Percentiles rank a stretch among this genome's conserved stretches.
These are phyloP conservation scores for Gymnopithys bicolor DNA, from an alignment of 2,797 vertebrate genomes.

Conservation along the genomic window DNA sequence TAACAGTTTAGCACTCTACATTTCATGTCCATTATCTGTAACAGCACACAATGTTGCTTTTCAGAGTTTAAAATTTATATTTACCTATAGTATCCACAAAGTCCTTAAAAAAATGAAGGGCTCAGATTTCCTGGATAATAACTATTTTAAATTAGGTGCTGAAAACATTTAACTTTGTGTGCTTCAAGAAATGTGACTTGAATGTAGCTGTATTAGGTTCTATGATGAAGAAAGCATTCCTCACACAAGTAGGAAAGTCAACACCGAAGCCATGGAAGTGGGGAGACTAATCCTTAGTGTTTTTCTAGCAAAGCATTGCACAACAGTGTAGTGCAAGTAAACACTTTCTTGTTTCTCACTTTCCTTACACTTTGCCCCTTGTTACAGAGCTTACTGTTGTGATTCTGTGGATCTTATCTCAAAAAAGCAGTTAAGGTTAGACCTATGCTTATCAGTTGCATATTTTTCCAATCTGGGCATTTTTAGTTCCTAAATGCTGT, in stretches of 20 bases:
- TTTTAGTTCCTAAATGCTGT: not conserved
- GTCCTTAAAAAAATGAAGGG: not conserved
- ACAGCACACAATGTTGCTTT: not conserved
- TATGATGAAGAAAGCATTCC: not conserved
- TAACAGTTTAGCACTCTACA: not conserved
- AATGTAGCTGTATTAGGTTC: not conserved
- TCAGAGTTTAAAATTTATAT: not conserved
- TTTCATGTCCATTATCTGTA: not conserved
- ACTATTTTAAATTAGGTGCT: not conserved
- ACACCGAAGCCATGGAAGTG: not conserved
- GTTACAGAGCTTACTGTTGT: not conserved
- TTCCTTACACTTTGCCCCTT: not conserved
- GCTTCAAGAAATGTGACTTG: not conserved
- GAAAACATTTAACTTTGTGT: not conserved
- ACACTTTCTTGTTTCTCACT: not conserved
- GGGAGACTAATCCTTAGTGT: not conserved
- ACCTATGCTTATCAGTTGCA: not conserved
- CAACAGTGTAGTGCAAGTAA: not conserved
- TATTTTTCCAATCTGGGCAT: not conserved
- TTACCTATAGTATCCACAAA: not conserved
- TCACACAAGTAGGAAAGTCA: not conserved
- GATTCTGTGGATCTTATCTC: not conserved
- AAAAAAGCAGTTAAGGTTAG: not conserved
- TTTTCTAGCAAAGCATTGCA: not conserved
- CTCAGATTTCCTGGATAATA: not conserved